Conservation (phyloP, 1,140 invertebrate species). For the Ganaspis sp. region DNA sequence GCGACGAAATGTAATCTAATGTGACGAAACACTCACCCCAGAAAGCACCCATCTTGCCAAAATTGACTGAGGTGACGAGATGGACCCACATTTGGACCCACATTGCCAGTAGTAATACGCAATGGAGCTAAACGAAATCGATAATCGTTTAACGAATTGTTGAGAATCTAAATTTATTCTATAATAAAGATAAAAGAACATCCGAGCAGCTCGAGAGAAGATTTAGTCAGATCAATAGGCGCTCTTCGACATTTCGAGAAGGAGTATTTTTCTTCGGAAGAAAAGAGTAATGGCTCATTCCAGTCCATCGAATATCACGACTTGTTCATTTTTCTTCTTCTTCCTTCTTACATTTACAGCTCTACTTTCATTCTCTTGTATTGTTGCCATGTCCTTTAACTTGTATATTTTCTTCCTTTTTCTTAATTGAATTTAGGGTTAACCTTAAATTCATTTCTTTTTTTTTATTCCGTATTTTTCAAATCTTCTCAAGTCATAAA, state of each 20-base stretch:
- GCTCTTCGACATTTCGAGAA: constrained; percentile 43
- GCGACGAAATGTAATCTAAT: background rate
- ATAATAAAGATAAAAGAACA: background rate
- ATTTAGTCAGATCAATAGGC: constrained; percentile 25
- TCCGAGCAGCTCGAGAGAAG: background rate
- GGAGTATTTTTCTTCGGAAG: constrained; percentile 34
- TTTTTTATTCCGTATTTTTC: too few species aligned
- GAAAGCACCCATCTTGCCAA: background rate
- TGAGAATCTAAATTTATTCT: background rate
- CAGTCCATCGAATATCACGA: constrained; percentile 51
- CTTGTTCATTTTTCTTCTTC: constrained; percentile 22
- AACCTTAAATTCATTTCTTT: too few species aligned
- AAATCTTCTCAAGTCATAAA: too few species aligned
- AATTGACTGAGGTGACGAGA: too few species aligned
- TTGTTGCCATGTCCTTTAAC: too few species aligned
- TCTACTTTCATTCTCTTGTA: background rate
- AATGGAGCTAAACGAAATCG: constrained; percentile 18
- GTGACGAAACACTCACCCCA: background rate
- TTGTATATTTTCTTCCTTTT: too few species aligned
- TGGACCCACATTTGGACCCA: too few species aligned
- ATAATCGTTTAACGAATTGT: background rate
- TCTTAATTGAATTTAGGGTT: too few species aligned
- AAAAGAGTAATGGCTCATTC: constrained; percentile 49
- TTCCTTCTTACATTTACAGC: constrained; percentile 16
- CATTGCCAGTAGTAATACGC: too few species aligned